These are phyloP conservation scores for Halcyon malimbica DNA, from an alignment of 2,113 vertebrate genomes.

Conservation along the genomic window DNA sequence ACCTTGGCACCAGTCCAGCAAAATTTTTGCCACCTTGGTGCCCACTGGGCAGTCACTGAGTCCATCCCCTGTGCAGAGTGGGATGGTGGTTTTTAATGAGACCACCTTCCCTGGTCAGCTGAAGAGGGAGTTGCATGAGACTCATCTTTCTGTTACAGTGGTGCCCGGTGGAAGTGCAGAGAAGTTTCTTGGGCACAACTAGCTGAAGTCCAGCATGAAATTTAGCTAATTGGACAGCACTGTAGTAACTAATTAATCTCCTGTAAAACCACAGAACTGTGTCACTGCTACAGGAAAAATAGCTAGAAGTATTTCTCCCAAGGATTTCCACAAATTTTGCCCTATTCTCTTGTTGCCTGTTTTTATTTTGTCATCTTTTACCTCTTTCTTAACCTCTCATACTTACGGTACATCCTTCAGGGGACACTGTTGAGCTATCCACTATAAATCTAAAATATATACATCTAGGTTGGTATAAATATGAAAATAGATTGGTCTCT, in stretches of 20 bases:
- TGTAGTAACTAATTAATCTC: no score
- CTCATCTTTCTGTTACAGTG: not conserved
- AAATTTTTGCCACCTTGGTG: rapidly evolving
- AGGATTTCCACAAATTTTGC: not conserved
- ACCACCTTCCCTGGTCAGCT: not conserved
- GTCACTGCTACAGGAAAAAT: not conserved
- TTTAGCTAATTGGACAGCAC: not conserved
- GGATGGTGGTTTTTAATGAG: not conserved
- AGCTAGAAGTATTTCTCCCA: not conserved
- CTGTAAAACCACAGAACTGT: not conserved
- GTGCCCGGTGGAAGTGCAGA: not conserved
- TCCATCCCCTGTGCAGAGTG: not conserved
- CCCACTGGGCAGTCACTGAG: not conserved
- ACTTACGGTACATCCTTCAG: slow-evolving; percentile 35
- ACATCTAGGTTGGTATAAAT: not conserved
- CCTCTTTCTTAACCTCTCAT: not conserved
- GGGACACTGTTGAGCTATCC: slow-evolving; percentile 53
- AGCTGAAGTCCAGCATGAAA: not conserved
- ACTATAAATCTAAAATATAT: not conserved
- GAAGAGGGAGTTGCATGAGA: not conserved
- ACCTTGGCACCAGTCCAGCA: not conserved
- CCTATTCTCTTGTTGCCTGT: not conserved
- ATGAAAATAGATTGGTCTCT: not conserved
- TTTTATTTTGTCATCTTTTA: not conserved
- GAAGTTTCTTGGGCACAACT: not conserved